phyloP scores from a whole-genome alignment of 2,888 invertebrate genomes.

The Parnassius glacialis region DNA sequence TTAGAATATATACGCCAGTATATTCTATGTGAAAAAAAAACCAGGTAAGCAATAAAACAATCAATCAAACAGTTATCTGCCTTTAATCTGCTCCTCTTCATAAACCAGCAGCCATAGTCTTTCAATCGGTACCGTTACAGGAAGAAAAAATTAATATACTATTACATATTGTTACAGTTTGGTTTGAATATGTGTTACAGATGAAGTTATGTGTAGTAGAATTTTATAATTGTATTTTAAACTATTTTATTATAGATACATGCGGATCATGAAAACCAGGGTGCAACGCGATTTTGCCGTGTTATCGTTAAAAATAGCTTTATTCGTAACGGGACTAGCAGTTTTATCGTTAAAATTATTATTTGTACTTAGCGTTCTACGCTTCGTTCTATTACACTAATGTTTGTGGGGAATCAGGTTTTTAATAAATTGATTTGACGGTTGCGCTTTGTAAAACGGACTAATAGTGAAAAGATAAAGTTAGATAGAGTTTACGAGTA shows the following conservation, averaged over 20 bases:
- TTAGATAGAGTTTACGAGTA: not conserved
- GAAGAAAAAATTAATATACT: constrained; percentile 78
- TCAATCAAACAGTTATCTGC: constrained; percentile 78
- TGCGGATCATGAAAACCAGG: constrained; percentile 78
- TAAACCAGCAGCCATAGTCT: constrained; percentile 79
- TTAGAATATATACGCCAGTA: no score
- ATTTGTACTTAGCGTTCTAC: constrained; percentile 79
- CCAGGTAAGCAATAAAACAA: constrained; percentile 59
- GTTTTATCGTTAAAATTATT: constrained; percentile 70
- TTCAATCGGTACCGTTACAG: constrained; percentile 78
- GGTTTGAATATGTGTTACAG: constrained; percentile 80
- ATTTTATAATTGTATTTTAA: constrained; percentile 66
- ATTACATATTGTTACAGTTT: constrained; percentile 79
- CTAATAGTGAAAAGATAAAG: no score
- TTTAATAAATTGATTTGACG: constrained; percentile 33
- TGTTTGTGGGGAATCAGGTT: constrained; percentile 72
- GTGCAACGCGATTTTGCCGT: constrained; percentile 72
- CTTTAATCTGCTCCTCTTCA: constrained; percentile 76
- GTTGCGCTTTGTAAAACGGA: not conserved
- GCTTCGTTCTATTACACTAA: constrained; percentile 74
- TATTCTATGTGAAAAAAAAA: no score
- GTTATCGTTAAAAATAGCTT: constrained; percentile 54
- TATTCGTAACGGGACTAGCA: constrained; percentile 72
- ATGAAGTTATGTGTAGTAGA: constrained; percentile 75
- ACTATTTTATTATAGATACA: constrained; percentile 75